These are phyloP conservation scores for Poecile atricapillus DNA, from an alignment of 2,113 vertebrate genomes.

Conservation along the genomic window DNA sequence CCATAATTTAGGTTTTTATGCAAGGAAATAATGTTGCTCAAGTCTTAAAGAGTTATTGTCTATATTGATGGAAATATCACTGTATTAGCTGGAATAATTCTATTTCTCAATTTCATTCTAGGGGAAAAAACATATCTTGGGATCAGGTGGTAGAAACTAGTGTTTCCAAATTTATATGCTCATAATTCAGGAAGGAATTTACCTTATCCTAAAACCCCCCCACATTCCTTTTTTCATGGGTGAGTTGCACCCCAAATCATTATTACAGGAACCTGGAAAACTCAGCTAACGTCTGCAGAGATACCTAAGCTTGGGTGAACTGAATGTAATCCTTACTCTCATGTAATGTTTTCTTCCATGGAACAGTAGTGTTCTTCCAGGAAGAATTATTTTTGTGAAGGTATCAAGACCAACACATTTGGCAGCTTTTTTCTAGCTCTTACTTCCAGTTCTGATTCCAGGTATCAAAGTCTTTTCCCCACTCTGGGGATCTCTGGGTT, in stretches of 20 bases:
- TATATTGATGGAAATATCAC: background rate
- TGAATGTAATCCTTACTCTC: background rate
- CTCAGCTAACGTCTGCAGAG: background rate
- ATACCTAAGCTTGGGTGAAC: background rate
- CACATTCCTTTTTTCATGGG: background rate
- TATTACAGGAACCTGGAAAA: background rate
- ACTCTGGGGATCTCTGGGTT: accelerated
- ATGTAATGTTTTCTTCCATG: background rate
- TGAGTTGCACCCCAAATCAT: background rate
- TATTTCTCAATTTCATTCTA: background rate
- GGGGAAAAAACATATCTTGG: background rate
- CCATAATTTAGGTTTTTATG: background rate
- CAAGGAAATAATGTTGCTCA: background rate
- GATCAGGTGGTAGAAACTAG: background rate
- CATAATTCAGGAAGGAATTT: background rate
- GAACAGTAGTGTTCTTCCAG: background rate
- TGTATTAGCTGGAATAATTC: background rate
- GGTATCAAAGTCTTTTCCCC: accelerated
- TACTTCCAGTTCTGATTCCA: background rate
- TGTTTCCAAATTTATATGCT: background rate
- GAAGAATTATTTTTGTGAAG: background rate
- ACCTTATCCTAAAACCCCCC: background rate
- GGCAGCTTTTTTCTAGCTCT: background rate
- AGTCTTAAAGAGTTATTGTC: background rate
- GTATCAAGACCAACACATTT: background rate